phyloP scores from a whole-genome alignment of 2,113 vertebrate genomes.

The Erythrolamprus reginae region DNA sequence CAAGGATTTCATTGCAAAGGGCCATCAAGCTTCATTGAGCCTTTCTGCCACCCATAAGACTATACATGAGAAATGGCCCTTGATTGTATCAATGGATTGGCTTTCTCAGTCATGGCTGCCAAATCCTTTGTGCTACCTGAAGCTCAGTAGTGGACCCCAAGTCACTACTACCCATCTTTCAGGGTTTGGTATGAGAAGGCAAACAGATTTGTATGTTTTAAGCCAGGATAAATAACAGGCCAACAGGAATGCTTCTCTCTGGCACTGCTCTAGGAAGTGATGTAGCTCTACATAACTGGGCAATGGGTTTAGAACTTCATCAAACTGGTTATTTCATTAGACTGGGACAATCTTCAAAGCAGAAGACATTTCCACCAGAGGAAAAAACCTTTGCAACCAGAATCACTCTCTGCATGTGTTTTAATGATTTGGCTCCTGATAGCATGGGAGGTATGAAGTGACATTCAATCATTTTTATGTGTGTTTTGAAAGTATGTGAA shows the following conservation, averaged over 20 bases:
- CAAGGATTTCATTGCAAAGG: not conserved
- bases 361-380: not conserved
- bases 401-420: not conserved
- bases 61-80: not conserved
- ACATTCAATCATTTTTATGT: not conserved
- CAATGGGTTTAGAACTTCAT: not conserved
- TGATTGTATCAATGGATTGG: not conserved
- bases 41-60: not conserved
- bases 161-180: not conserved
- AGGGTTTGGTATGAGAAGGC: not conserved
- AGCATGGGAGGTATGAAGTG: not conserved
- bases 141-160: not conserved
- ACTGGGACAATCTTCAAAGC: not conserved
- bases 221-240: not conserved
- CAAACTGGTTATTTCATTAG: not conserved
- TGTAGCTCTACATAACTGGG: not conserved
- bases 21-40: not conserved
- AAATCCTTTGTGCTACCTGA: not conserved
- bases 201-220: not conserved
- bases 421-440: not conserved
- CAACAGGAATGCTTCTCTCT: not conserved
- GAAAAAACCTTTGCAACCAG: not conserved
- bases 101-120: not conserved
- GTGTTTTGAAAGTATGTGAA: not conserved
- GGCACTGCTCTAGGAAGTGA: not conserved